Evolutionary conservation across 2,888 invertebrate species (phyloP), one percentile per base, ranked within the genome.

Genomic region (Dinocampus coccinellae): DNA sequence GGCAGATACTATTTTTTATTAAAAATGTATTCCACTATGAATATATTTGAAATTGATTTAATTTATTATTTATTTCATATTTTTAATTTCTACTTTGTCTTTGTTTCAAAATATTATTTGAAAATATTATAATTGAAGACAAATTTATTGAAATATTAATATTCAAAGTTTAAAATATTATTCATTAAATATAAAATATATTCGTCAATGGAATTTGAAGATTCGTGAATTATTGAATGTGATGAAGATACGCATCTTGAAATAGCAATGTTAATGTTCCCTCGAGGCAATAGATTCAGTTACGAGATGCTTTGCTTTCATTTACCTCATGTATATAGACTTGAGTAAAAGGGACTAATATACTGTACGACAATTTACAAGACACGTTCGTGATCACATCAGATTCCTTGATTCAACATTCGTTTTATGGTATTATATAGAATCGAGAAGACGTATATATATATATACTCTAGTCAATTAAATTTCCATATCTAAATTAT

Each of bases 161-260:
- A 34, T 11, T 26, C 16, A 16, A n/a, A 26, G 34, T 57, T n/a
- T 24, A 52, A 58, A 39, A 58, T 20, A 52, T 60, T 20, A 33
- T 53, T 71, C 29, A 66, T 71, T 52, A 62, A 62, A 71, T 67
- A 71, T 42, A 20, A 29, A 29, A 29, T 29, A 4, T 7, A 29
- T 3, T 39, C 67, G 66, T 67, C 66, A 61, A 71, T 71, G 61
- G 62, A 47, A 71, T 67, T 71, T 67, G 53, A 55, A 71, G 66
- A 67, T 61, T 60, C 52, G 10, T 65, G 62, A 55, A 62, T 71
- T 33, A 55, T 52, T 34, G 55, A 24, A 16, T 16, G 52, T 13
- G 22, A 71, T 66, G 66, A 61, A 61, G 36, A 53, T 61, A 66
- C 57, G 39, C 61, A 62, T 66, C 61, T 66, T 66, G 34, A 53